Conservation (phyloP, 1,140 invertebrate genomes). For the Cheumatopsyche charites region DNA sequence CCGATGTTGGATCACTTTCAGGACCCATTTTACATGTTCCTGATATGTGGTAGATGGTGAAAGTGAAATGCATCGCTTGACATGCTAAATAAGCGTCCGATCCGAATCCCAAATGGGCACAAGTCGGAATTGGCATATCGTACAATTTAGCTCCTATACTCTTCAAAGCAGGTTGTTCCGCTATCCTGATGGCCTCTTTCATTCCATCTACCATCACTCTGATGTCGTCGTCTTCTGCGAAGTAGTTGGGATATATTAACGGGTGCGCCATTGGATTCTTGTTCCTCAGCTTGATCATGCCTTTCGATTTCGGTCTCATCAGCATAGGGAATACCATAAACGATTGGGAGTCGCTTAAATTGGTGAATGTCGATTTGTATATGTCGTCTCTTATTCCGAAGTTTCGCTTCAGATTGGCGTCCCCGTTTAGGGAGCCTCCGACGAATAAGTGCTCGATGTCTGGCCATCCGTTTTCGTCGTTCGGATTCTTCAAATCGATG, state of each 20-base stretch:
- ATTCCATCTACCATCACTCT: conserved; percentile 69
- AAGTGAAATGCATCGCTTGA: conserved; percentile 68
- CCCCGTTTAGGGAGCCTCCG: conserved; percentile 61
- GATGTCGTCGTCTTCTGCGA: conserved; percentile 69
- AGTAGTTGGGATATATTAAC: conserved; percentile 82
- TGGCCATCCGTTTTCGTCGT: conserved; percentile 69
- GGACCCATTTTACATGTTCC: conserved; percentile 89
- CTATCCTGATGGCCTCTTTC: conserved; percentile 64
- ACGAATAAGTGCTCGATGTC: conserved; percentile 77
- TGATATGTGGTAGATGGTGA: conserved; percentile 77
- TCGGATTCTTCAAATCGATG: conserved; percentile 71
- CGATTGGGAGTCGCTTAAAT: conserved; percentile 61
- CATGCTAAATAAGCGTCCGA: conserved; percentile 78
- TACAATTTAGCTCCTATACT: conserved; percentile 66
- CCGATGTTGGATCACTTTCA: conserved; percentile 66
- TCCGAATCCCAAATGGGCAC: conserved; percentile 66
- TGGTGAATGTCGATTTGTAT: conserved; percentile 60
- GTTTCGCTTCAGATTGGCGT: conserved; percentile 57
- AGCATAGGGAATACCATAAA: conserved; percentile 73
- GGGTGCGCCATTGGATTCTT: conserved; percentile 78
- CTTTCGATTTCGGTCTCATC: conserved; percentile 75
- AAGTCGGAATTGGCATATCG: conserved; percentile 67
- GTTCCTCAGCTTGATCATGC: conserved; percentile 70
- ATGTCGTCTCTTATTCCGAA: conserved; percentile 67
- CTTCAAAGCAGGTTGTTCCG: conserved; percentile 65